phyloP scores from a whole-genome alignment of 2,888 invertebrate species.

The Noctuana brunneofusca region DNA sequence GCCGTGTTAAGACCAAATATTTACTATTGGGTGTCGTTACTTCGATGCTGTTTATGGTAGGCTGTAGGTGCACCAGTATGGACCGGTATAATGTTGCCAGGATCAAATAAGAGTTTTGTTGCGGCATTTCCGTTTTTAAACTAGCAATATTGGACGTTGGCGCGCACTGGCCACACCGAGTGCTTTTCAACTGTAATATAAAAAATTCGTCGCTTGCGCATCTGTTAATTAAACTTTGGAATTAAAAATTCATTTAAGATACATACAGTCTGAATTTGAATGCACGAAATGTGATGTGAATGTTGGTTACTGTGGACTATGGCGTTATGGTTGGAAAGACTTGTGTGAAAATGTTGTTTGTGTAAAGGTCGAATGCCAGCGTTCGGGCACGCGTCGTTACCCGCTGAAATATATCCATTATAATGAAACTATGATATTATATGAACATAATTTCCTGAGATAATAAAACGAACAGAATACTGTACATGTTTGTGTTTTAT shows the following conservation, averaged over 20 bases:
- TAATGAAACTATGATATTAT: constrained; percentile 77
- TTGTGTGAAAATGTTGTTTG: constrained; percentile 36
- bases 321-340: constrained; percentile 40
- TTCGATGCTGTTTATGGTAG: constrained; percentile 47
- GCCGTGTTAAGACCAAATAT: constrained; percentile 56
- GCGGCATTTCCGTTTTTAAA: constrained; percentile 44
- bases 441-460: constrained; percentile 78
- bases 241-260: background rate
- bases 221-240: constrained; percentile 9
- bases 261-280: constrained; percentile 18
- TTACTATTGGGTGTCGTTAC: constrained; percentile 48
- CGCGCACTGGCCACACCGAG: constrained; percentile 45
- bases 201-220: constrained; percentile 7
- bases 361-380: constrained; percentile 49
- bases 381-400: constrained; percentile 71
- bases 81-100: constrained; percentile 50
- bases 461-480: constrained; percentile 75
- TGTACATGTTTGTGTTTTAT: constrained; percentile 61
- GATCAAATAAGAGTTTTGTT: constrained; percentile 57
- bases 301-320: constrained; percentile 9
- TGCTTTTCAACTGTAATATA: constrained; percentile 42
- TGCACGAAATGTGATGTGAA: constrained; percentile 25
- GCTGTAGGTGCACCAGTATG: constrained; percentile 54
- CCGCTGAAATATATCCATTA: constrained; percentile 74
- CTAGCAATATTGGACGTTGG: constrained; percentile 21